Base-by-base conservation (phyloP, 2,888 invertebrate species). In the Drosophila multiciliata region DNA sequence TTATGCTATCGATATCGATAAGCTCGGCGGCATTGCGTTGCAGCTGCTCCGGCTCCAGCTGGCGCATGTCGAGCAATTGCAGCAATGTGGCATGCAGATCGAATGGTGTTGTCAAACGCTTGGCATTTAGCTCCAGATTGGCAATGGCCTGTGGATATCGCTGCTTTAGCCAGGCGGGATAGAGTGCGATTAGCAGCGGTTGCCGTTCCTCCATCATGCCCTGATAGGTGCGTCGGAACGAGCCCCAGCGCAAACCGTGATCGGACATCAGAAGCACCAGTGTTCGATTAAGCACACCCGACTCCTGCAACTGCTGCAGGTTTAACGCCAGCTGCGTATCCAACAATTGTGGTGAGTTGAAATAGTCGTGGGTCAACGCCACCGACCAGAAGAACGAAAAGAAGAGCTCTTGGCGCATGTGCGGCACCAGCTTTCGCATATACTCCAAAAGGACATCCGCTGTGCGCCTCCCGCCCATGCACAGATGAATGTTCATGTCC, bases 241-340 rank as follows among this genome's bases (percentile, higher is more conserved):
- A 94, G 3, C 98, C 98, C 96, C 97, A 98, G 72, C 98, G 94
- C 68, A 98, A 95, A 0, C 98, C 98, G 90, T 98, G 98, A 91
- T 98, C 98, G 92, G 98, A 98, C 94, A 98, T 94, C 12, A 97
- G 92, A 60, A 98, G 23, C 23, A 87, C 83, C n/a, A 87, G 42
- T 0, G 90, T 89, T 1, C 42, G 95, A 93, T 59, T 96, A 91
- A 66, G 93, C 92, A 71, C 92, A 91, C 60, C 98, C 92, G 87
- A 96, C 94, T 1, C 93, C 85, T 76, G 94, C 91, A 83, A 96
- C 95, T 54, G 94, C 17, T 60, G 73, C 7, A 87, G 33, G 11
- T 75, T 80, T 4, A 55, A 33, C 1, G 82, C 69, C 54, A 92
- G 65, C 32, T 91, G 90, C 2, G 94, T 93, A 87, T 98, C 98